Evolutionary conservation across 1,140 invertebrate species (phyloP).

Genomic region (Eueides isabella): DNA sequence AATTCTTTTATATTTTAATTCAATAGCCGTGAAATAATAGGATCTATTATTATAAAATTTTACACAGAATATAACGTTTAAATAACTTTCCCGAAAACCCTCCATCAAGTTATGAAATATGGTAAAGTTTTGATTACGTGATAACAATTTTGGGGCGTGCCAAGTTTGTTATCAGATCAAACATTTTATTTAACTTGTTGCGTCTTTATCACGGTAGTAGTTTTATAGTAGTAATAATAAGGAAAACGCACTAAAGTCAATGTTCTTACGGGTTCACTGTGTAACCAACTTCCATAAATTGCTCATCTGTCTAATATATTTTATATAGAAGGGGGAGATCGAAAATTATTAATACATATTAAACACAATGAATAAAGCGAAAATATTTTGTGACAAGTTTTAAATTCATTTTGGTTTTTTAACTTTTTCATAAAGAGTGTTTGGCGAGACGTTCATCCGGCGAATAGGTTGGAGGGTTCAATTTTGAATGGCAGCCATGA

Average conservation of each 20-base stretch:
- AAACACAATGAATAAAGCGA: too few relatives aligned
- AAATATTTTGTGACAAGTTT: too few relatives aligned
- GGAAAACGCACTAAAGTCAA: neutral
- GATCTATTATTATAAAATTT: neutral
- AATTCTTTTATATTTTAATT: neutral
- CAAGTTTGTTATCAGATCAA: conserved; percentile 29
- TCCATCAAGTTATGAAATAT: conserved; percentile 5
- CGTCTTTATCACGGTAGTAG: conserved; percentile 29
- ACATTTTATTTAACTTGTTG: conserved; percentile 33
- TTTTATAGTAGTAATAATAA: conserved; percentile 14
- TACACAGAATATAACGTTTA: neutral
- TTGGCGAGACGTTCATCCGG: too few relatives aligned
- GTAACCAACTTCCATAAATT: neutral
- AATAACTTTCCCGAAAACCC: neutral
- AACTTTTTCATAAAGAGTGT: too few relatives aligned
- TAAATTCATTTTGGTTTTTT: too few relatives aligned
- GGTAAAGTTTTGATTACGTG: conserved; percentile 22
- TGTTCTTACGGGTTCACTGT: neutral
- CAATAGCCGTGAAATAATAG: neutral
- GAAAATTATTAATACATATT: too few relatives aligned
- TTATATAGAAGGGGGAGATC: too few relatives aligned
- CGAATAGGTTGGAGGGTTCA: too few relatives aligned
- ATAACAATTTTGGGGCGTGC: conserved; percentile 38
- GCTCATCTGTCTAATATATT: neutral
- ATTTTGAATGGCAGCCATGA: too few relatives aligned